A percentile compares a stretch with the other conserved stretches of the same genome.
Evolutionary conservation across 2,888 invertebrate genomes (phyloP).

Genomic region (Drosophila tanythrix): DNA sequence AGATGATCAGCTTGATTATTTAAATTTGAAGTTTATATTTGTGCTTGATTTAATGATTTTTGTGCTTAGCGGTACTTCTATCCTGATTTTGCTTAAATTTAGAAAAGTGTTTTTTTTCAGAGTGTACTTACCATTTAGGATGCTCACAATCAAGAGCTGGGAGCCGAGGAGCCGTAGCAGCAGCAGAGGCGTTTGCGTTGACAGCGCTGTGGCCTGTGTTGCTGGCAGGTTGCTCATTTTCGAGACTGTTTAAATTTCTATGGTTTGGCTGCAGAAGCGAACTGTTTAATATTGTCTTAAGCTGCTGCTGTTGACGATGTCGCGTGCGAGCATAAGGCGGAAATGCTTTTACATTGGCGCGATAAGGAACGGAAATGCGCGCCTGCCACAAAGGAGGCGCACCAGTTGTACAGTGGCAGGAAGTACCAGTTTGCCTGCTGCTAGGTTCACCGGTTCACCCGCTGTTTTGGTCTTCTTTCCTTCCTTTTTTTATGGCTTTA

Average conservation of each 20-base stretch:
- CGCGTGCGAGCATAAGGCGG: conserved; percentile 67
- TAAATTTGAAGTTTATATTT: not conserved
- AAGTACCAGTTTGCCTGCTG: conserved; percentile 68
- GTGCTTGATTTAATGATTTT: not conserved
- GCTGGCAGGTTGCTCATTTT: conserved; percentile 67
- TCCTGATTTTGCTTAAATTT: accelerated
- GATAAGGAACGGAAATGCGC: conserved; percentile 78
- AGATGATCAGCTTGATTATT: not conserved
- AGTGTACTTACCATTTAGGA: conserved; percentile 61
- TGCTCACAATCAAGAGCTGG: conserved; percentile 38
- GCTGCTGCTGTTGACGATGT: conserved; percentile 36
- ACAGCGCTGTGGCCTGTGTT: conserved; percentile 14
- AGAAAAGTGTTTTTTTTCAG: not conserved
- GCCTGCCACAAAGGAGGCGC: conserved; percentile 53
- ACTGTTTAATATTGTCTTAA: conserved; percentile 56
- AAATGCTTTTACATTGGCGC: conserved; percentile 77
- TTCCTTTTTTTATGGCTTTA: conserved; percentile 24
- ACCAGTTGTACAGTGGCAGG: conserved; percentile 37
- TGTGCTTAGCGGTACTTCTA: not conserved
- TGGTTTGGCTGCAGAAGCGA: conserved; percentile 74
- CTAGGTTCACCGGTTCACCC: conserved; percentile 62
- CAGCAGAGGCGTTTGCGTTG: conserved; percentile 7
- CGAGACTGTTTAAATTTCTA: conserved; percentile 71
- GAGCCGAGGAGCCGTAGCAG: conserved; percentile 42
- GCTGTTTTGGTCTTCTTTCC: conserved; percentile 24